Base-by-base conservation (phyloP, 2,888 invertebrate genomes). In the Parnassius mnemosyne region DNA sequence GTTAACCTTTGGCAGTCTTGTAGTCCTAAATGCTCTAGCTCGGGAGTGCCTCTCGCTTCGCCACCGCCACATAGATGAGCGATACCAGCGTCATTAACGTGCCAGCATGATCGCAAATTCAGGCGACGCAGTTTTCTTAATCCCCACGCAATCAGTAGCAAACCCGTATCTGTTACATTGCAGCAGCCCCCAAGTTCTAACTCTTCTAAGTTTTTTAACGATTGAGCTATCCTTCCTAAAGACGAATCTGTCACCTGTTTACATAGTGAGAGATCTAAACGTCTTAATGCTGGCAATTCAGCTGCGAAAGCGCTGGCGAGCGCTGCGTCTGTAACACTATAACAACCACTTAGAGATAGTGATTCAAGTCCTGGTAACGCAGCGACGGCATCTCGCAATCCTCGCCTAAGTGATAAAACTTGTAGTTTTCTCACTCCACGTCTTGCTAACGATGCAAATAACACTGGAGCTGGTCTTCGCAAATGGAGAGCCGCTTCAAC, bases 1-100 rank as follows among this genome's bases (percentile, higher is more conserved):
- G 97, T 96, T 66, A 98, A 91, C 78, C 97, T 94, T 89, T 98
- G 98, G 89, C 98, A 98, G 92, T 98, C 98, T 92, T 98, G 98
- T 67, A 98, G 92, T 25, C 97, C 97, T 59, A 98, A 92, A 81
- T 96, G 94, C 85, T 98, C 97, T 71, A 98, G 87, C 47, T 94
- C 94, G 46, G 95, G 93, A 69, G 95, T 96, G 0, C 96, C 96
- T n/a, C 96, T 95, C 3, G 96, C 95, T 63, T 89, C 93, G 67
- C 94, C 94, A 44, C 95, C 92, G 1, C 97, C 96, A 41, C 96
- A 95, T 68, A 98, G 85, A 80, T 97, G 96, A 0, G 95, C 96
- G 71, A 98, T 97, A 3, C 98, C 98, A 65, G 95, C 94, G 77
- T 98, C 98, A 69, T 97, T 96, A 25, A 98, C 94, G 79, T 96